Percentiles rank a stretch among this genome's conserved stretches.
These are phyloP conservation scores for Tanytarsus gracilentus DNA, from an alignment of 2,888 invertebrate genomes.

Conservation along the genomic window DNA sequence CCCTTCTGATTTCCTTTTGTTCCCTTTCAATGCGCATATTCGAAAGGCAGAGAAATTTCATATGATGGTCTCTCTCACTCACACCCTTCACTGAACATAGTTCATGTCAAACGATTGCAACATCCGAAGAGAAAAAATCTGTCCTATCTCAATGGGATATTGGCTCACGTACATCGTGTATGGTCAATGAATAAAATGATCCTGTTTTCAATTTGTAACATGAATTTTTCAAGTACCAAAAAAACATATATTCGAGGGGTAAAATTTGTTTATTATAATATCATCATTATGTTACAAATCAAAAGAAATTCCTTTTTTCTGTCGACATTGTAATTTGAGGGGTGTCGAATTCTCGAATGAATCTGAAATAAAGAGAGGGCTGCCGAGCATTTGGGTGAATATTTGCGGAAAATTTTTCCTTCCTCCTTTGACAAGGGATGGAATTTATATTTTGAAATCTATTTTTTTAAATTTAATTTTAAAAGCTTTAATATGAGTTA, in stretches of 20 bases:
- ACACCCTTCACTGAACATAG: not conserved
- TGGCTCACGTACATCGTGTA: constrained; percentile 8
- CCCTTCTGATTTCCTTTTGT: not conserved
- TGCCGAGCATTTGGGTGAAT: constrained; percentile 3
- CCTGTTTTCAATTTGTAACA: too few species aligned
- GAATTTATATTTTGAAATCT: too few species aligned
- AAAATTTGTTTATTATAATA: constrained; percentile 28
- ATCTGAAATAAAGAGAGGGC: not conserved
- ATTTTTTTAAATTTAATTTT: too few species aligned
- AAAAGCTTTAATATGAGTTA: too few species aligned
- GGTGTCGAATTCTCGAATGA: constrained; percentile 23
- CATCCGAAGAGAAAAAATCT: too few species aligned
- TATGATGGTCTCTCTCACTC: too few species aligned
- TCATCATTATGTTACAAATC: constrained; percentile 28
- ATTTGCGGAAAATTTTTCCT: constrained; percentile 5
- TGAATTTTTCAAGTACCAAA: constrained; percentile 20
- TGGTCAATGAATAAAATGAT: constrained; percentile 11
- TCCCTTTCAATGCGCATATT: too few species aligned
- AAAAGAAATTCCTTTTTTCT: constrained; percentile 9
- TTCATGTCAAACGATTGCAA: not conserved
- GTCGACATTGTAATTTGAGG: constrained; percentile 19
- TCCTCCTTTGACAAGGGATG: too few species aligned
- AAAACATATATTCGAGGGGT: constrained; percentile 5
- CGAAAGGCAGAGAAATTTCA: too few species aligned
- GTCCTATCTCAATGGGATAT: constrained; percentile 12